Conservation (phyloP, 2,797 vertebrate species). For the Typhlichthys subterraneus region DNA sequence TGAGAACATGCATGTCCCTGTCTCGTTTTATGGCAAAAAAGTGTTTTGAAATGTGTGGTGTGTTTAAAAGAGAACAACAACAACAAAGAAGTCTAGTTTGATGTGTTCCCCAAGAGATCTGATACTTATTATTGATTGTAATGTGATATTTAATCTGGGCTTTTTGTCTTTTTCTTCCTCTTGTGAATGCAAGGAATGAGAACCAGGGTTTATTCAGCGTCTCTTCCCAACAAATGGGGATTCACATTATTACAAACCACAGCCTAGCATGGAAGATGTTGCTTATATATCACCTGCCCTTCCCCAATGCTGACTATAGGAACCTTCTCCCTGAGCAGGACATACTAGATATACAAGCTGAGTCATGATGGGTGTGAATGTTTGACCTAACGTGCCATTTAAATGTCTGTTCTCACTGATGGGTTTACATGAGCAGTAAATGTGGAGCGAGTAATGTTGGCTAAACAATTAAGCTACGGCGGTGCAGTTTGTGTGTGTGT, state of each 20-base stretch:
- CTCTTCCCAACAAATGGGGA: background rate
- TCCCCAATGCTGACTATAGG: conserved; percentile 3
- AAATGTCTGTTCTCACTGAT: background rate
- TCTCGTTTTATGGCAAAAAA: conserved; percentile 27
- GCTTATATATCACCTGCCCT: background rate
- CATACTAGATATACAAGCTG: conserved; percentile 3
- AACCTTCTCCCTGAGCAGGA: conserved; percentile 9
- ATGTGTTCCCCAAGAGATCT: no score
- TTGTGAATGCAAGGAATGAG: no score
- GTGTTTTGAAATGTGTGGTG: conserved; percentile 36
- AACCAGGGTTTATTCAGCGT: no score
- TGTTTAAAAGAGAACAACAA: conserved; percentile 25
- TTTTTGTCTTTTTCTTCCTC: background rate
- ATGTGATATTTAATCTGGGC: background rate
- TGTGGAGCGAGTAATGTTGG: background rate
- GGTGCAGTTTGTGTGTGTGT: no score
- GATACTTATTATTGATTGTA: background rate
- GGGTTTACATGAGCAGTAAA: conserved; percentile 1
- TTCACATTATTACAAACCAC: background rate
- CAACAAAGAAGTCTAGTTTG: background rate
- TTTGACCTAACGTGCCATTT: conserved; percentile 14
- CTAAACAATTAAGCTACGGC: background rate
- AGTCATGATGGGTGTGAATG: conserved; percentile 12
- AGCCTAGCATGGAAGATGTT: background rate
- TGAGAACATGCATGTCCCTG: conserved; percentile 42